Evolutionary conservation across 2,888 invertebrate species (phyloP).

Genomic region (Gari tellinella): DNA sequence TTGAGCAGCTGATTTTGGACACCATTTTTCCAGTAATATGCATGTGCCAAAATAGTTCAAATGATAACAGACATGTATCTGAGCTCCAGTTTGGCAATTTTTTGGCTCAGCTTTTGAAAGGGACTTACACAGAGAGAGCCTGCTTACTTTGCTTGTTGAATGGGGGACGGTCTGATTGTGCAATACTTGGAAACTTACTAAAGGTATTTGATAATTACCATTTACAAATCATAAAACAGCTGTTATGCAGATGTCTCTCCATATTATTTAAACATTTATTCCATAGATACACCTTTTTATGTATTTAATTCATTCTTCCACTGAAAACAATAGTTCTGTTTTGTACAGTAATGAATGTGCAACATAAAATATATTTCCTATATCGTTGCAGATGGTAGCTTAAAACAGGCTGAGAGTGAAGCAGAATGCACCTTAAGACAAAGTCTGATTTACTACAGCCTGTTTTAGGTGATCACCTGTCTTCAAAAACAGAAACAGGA

Average conservation of each 20-base stretch:
- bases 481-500: too few species aligned
- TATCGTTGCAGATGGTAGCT: too few species aligned
- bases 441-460: too few species aligned
- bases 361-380: too few species aligned
- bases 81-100: constrained; percentile 50
- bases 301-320: too few species aligned
- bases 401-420: too few species aligned
- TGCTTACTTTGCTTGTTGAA: constrained; percentile 43
- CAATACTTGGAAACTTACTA: constrained; percentile 21
- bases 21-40: constrained; percentile 35
- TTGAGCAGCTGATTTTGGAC: constrained; percentile 13
- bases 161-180: constrained; percentile 19
- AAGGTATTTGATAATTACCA: too few species aligned
- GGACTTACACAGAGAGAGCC: constrained; percentile 44
- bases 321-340: too few species aligned
- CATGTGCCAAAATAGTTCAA: constrained; percentile 39
- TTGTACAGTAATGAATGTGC: too few species aligned
- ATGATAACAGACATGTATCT: constrained; percentile 30
- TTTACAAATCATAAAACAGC: too few species aligned
- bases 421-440: too few species aligned
- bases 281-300: background rate
- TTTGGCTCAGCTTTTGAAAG: constrained; percentile 45
- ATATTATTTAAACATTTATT: background rate
- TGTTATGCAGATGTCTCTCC: background rate
- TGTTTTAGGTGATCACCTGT: too few species aligned